Evolutionary conservation across 2,797 vertebrate genomes (phyloP).

Genomic region (Presbytis comata): DNA sequence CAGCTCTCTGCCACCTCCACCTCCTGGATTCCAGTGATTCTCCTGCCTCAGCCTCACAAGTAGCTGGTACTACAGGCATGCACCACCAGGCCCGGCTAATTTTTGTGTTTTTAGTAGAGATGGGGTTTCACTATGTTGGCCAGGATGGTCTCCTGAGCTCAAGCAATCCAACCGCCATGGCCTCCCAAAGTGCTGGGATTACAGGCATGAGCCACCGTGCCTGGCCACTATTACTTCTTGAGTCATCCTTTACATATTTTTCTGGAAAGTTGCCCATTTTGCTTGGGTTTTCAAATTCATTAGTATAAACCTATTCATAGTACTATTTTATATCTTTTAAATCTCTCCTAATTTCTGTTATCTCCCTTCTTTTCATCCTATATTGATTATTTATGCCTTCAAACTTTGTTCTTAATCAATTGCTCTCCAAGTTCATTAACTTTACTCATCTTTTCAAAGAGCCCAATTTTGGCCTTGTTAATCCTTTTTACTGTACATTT

Average conservation of each 20-base stretch:
- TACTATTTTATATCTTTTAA: not conserved
- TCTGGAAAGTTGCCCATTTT: not conserved
- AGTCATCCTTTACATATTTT: not conserved
- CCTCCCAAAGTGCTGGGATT: not conserved
- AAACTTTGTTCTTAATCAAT: not conserved
- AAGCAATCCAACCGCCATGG: fast-evolving
- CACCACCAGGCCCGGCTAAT: not conserved
- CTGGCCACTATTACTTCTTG: not conserved
- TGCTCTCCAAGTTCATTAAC: not conserved
- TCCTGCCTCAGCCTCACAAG: not conserved
- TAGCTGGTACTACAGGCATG: not conserved
- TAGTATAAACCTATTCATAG: not conserved
- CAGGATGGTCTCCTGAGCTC: not conserved
- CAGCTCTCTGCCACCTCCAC: not conserved
- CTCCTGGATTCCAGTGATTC: not conserved
- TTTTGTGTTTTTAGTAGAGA: not conserved
- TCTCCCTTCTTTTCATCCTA: not conserved
- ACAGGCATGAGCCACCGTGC: fast-evolving
- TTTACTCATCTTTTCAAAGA: not conserved
- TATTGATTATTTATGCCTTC: not conserved
- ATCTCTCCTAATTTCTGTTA: not conserved
- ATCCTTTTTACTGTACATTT: not conserved
- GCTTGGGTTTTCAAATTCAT: not conserved
- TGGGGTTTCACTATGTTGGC: not conserved
- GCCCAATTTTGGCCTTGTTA: not conserved